Evolutionary conservation across 1,140 invertebrate genomes (phyloP).

Genomic region (Bombus consobrinus): DNA sequence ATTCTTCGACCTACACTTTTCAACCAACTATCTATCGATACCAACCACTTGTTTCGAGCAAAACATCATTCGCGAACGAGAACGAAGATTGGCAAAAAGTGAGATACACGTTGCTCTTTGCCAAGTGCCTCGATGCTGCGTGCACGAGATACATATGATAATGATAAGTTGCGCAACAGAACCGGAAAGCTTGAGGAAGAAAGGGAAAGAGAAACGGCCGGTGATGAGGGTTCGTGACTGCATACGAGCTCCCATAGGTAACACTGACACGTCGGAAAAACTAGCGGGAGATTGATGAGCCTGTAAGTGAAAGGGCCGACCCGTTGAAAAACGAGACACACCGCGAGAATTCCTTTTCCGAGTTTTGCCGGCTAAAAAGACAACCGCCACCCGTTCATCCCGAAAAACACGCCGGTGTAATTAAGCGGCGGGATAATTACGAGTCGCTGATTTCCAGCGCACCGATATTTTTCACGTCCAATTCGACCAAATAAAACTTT

Average conservation of each 20-base stretch:
- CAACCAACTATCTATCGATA: not conserved
- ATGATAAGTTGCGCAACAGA: constrained; percentile 58
- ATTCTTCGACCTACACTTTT: not conserved
- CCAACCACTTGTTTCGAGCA: not conserved
- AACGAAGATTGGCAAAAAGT: not conserved
- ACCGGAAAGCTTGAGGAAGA: constrained; percentile 60
- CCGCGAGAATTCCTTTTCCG: constrained; percentile 57
- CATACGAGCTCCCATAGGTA: constrained; percentile 30
- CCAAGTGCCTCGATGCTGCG: constrained; percentile 10
- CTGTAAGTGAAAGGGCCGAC: constrained; percentile 64
- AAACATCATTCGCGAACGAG: not conserved
- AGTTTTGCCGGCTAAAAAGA: constrained; percentile 4
- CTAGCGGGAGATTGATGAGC: constrained; percentile 64
- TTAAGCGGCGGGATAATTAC: constrained; percentile 64
- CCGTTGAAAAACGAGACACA: constrained; percentile 56
- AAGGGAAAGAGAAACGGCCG: constrained; percentile 52
- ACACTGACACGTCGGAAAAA: constrained; percentile 51
- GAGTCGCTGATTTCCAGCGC: constrained; percentile 20
- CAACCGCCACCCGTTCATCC: not conserved
- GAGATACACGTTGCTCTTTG: constrained; percentile 12
- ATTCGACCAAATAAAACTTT: not conserved
- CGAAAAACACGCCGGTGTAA: constrained; percentile 43
- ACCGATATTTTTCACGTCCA: constrained; percentile 27
- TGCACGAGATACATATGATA: constrained; percentile 54
- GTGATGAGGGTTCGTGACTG: constrained; percentile 58